Evolutionary conservation across 2,888 invertebrate genomes (phyloP), one percentile per base, ranked within the genome.

Genomic region (Aricia artaxerxes): DNA sequence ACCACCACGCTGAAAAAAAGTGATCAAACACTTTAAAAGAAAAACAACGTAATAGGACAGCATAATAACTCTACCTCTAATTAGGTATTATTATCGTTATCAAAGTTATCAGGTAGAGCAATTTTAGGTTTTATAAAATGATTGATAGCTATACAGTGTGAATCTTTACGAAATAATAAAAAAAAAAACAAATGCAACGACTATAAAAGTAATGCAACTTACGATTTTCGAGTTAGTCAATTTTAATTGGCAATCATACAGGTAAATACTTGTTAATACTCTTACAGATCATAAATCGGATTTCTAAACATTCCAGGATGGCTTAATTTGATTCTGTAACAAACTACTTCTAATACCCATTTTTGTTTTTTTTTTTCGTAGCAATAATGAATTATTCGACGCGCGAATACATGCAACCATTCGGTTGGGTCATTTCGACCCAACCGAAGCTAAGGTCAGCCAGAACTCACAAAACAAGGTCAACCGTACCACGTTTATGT

Each of bases 401-500:
- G 78, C 73, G 73, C 79, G 53, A 80, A 80, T 81, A 75, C 44
- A 73, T 80, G 60, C 81, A 82, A 83, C 82, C 81, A 82, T 82
- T 24, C 24, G 24, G 24, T 24, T 24, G 24, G 24, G 24, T 24
- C 24, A 24, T 24, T 24, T 24, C 24, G 82, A 82, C 80, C 82
- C 81, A 82, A 85, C 82, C 80, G 82, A 82, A 80, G 81, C 80
- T 85, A 84, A 87, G 85, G 85, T 85, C 85, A 84, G 79, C 83
- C 81, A 83, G 83, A 83, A 85, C 84, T 82, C 81, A 84, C 82
- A 78, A 81, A 83, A 86, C 86, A 88, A 90, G 90, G 89, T 86
- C 86, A 84, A 82, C 81, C 80, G 79, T 83, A 81, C 80, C 83
- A 85, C 83, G 85, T 86, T 90, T 87, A 90, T 87, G 85, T 91